phyloP scores from a whole-genome alignment of 2,888 invertebrate species.

The Amphipyra berbera region DNA sequence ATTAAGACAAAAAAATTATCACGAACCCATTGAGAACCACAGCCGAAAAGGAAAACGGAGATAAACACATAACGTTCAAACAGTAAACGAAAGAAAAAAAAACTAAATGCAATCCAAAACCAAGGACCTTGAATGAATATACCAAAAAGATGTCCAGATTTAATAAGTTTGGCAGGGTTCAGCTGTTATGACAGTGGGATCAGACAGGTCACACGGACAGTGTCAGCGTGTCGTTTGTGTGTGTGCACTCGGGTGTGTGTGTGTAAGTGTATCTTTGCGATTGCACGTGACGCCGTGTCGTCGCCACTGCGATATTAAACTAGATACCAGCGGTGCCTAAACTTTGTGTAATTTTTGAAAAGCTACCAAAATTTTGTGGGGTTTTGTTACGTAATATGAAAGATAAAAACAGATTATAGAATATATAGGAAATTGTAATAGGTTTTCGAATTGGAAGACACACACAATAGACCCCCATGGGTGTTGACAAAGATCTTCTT shows the following conservation, averaged over 20 bases:
- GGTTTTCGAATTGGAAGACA: too few relatives aligned
- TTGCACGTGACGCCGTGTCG: conserved; percentile 85
- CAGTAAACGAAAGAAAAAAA: background rate
- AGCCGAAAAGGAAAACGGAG: background rate
- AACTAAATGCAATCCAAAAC: background rate
- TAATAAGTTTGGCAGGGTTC: conserved; percentile 37
- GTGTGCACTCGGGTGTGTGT: conserved; percentile 52
- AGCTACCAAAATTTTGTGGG: background rate
- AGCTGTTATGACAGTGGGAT: conserved; percentile 51
- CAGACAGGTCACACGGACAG: conserved; percentile 69
- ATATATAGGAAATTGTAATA: too few relatives aligned
- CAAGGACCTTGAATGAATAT: conserved; percentile 23
- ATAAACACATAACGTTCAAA: background rate
- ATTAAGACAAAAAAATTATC: too few relatives aligned
- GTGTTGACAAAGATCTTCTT: background rate
- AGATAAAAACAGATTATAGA: too few relatives aligned
- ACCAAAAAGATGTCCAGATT: conserved; percentile 28
- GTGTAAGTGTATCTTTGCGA: conserved; percentile 79
- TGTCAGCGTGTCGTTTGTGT: conserved; percentile 37
- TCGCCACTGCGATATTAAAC: conserved; percentile 85
- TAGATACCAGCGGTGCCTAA: conserved; percentile 68
- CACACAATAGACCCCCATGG: too few relatives aligned
- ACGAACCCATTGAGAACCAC: too few relatives aligned
- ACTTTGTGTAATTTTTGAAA: conserved; percentile 25
- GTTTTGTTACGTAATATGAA: too few relatives aligned